Percentiles rank a stretch among this genome's conserved stretches.
phyloP scores from a whole-genome alignment of 2,113 vertebrate species.

The Grammomys dolichurus region DNA sequence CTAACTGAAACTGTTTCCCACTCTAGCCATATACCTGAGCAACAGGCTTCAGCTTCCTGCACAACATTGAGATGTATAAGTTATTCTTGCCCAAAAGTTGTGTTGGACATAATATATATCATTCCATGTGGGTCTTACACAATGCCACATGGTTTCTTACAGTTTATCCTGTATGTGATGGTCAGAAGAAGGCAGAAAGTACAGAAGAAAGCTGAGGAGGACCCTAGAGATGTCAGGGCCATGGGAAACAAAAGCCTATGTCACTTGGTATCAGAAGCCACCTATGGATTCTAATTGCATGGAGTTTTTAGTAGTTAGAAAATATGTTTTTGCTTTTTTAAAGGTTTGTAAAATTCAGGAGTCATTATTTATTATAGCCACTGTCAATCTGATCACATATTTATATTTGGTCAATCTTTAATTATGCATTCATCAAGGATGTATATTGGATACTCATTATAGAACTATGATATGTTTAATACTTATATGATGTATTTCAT shows the following conservation, averaged over 20 bases:
- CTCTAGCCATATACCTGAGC: background rate
- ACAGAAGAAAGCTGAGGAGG: background rate
- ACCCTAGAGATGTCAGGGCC: background rate
- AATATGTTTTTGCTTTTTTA: background rate
- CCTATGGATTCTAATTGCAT: background rate
- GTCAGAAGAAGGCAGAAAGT: background rate
- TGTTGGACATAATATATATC: background rate
- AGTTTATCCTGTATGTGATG: background rate
- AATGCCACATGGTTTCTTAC: background rate
- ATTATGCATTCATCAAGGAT: background rate
- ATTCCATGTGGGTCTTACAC: background rate
- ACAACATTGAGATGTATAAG: background rate
- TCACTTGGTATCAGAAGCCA: background rate
- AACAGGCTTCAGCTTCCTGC: background rate
- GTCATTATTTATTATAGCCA: background rate
- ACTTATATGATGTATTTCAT: background rate
- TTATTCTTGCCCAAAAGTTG: background rate
- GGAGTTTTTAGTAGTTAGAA: background rate
- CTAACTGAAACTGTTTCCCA: background rate
- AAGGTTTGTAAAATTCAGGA: background rate
- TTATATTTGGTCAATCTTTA: slow-evolving; percentile 8
- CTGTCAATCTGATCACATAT: background rate
- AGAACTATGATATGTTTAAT: slow-evolving; percentile 40
- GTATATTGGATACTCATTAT: background rate
- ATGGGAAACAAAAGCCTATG: background rate